phyloP scores from a whole-genome alignment of 1,140 invertebrate genomes.

The Pogonus chalceus region DNA sequence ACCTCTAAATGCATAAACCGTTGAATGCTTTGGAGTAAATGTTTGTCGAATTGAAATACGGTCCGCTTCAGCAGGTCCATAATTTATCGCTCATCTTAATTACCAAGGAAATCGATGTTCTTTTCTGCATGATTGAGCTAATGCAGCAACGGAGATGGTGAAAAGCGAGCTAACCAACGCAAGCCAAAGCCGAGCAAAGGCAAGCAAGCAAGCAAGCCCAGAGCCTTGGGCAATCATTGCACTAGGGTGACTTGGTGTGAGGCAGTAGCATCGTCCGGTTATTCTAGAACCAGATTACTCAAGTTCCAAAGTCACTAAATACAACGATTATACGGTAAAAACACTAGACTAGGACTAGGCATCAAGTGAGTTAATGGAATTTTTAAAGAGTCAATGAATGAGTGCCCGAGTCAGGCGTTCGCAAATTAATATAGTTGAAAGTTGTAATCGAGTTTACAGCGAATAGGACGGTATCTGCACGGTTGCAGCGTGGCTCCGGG shows the following conservation, averaged over 20 bases:
- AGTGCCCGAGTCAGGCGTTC: neutral
- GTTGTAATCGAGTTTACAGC: neutral
- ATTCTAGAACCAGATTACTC: no score
- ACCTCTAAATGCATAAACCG: no score
- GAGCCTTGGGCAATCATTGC: no score
- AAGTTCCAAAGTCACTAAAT: no score
- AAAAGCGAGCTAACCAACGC: neutral
- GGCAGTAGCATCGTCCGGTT: no score
- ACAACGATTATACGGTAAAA: no score
- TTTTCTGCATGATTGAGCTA: neutral
- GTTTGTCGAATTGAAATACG: no score
- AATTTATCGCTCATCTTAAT: slow-evolving; percentile 3
- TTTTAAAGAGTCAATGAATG: neutral
- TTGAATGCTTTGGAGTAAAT: no score
- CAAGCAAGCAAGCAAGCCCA: neutral
- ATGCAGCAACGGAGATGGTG: neutral
- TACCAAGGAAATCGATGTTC: neutral
- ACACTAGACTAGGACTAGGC: neutral
- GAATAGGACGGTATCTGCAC: neutral
- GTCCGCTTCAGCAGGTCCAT: neutral
- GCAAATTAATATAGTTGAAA: neutral
- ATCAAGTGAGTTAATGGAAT: neutral
- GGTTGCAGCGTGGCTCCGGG: neutral
- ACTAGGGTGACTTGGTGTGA: no score
- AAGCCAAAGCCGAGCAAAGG: neutral